Base-by-base conservation (phyloP, 2,888 invertebrate genomes). In the Cetonia aurata region DNA sequence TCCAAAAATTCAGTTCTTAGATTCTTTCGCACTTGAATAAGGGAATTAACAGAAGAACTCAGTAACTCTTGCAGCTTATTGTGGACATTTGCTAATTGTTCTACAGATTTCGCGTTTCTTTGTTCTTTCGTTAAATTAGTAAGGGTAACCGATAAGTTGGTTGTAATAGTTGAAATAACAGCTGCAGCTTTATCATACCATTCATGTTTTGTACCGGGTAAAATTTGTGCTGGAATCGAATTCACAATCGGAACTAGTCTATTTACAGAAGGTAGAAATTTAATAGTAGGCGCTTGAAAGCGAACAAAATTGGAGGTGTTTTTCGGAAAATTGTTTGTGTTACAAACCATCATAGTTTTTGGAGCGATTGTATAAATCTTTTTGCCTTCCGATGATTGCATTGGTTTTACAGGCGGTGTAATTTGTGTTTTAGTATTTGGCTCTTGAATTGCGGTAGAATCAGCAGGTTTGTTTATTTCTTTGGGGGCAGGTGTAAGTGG, bases 161-260 rank as follows among this genome's bases (percentile, higher is more conserved):
- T 87, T 65, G 89, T 84, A 33, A 89, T 86, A 72, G 88, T 87
- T 33, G 87, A 85, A 0, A 89, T 87, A 75, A 89, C 87, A 59
- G 88, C 80, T 37, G 88, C 83, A 73, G 89, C 89, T 75, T 87
- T 88, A 71, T 89, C 85, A 76, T 86, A 89, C 89, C 89, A 89
- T 78, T 89, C 89, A 57, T 84, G 82, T 72, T 80, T 77, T 55
- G 75, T 75, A 50, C 75, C 77, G 6, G 78, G 74, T 6, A 55
- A 46, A 10, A 76, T 53, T 42, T 67, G 55, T 3, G 76, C 71
- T 0, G 74, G 71, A 55, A 57, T 68, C 41, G 71, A 68, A 42
- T 55, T 71, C n/a, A 71, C 13, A 50, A 71, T 56, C 31, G 69
- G 68, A n/a, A 56, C 13, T 56, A 60, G 19, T 10, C 37, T 65